Conservation (phyloP, 2,113 vertebrate species). For the Serinus canaria region DNA sequence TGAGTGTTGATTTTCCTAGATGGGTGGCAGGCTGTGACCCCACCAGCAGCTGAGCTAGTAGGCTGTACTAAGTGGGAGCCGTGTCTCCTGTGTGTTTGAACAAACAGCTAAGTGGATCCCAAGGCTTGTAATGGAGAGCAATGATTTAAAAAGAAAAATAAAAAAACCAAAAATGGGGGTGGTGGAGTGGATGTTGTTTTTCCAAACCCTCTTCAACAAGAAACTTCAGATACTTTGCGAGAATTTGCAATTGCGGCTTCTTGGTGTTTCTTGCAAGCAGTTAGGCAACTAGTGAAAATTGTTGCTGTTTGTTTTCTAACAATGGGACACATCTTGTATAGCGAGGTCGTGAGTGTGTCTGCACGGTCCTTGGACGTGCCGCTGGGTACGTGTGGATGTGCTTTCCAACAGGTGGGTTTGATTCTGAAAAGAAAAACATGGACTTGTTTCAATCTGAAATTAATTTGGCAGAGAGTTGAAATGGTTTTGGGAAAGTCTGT, state of each 20-base stretch:
- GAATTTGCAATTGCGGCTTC: not conserved
- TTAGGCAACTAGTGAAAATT: not conserved
- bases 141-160: not conserved
- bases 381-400: not conserved
- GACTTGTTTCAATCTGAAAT: slow-evolving; percentile 27
- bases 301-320: not conserved
- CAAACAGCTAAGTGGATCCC: not conserved
- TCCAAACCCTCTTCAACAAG: not conserved
- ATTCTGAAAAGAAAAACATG: slow-evolving; percentile 22
- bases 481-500: not conserved
- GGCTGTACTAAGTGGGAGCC: not conserved
- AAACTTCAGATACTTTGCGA: not conserved
- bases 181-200: not conserved
- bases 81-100: not conserved
- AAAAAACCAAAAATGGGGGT: not conserved
- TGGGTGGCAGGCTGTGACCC: not conserved
- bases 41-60: not conserved
- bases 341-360: not conserved
- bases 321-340: not conserved
- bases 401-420: slow-evolving; percentile 60
- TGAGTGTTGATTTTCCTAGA: not conserved
- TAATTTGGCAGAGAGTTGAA: slow-evolving; percentile 16
- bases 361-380: not conserved
- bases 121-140: not conserved
- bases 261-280: not conserved